Conservation (phyloP, 2,113 vertebrate species). For the Thinocorus orbignyianus region DNA sequence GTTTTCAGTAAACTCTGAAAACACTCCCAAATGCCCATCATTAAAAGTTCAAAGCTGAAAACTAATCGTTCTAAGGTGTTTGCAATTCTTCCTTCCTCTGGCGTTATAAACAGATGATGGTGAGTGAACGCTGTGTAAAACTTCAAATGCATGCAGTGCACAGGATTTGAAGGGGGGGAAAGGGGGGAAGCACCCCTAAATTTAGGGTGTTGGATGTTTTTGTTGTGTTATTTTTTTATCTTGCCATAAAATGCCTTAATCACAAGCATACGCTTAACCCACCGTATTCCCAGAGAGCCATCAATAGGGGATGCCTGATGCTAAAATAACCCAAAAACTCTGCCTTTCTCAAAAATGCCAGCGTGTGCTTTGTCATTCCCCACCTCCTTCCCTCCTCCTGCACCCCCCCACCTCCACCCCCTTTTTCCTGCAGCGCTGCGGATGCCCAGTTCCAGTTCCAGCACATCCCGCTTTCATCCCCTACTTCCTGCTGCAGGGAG, state of each 20-base stretch:
- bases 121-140: not conserved
- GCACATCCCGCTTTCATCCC: not conserved
- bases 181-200: not conserved
- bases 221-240: not conserved
- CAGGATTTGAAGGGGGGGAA: not conserved
- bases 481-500: conserved; percentile 64
- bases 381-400: not conserved
- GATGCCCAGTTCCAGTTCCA: not conserved
- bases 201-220: not conserved
- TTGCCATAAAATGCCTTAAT: not conserved
- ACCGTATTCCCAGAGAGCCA: not conserved
- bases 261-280: not conserved
- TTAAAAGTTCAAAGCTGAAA: conserved; percentile 46
- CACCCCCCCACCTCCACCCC: not conserved
- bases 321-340: not conserved
- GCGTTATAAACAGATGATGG: not conserved
- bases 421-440: conserved; percentile 21
- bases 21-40: not conserved
- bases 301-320: not conserved
- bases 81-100: not conserved
- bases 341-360: not conserved
- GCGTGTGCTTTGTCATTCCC: not conserved
- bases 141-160: not conserved
- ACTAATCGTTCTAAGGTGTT: conserved; percentile 30
- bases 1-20: conserved; percentile 31